A percentile compares a stretch with the other conserved stretches of the same genome.
phyloP scores from a whole-genome alignment of 2,888 invertebrate genomes.

The Drosophila kambysellisi region DNA sequence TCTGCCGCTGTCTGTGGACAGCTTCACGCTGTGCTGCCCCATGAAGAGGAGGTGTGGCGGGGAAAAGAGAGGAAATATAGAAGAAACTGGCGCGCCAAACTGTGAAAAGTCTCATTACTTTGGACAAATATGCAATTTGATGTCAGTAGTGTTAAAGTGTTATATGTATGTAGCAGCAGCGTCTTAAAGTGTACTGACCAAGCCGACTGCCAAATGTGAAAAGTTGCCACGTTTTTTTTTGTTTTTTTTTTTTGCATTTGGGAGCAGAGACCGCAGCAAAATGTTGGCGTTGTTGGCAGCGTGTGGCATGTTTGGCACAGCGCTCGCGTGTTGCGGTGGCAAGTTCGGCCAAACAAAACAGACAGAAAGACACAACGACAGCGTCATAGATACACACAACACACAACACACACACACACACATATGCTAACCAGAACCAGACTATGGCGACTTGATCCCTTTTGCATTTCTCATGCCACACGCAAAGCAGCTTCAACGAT shows the following conservation, averaged over 20 bases:
- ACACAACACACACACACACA: conserved; percentile 37
- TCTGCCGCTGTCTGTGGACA: conserved; percentile 54
- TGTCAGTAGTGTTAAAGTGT: conserved; percentile 54
- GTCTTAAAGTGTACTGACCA: conserved; percentile 34
- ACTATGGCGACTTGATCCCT: conserved; percentile 69
- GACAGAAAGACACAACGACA: conserved; percentile 26
- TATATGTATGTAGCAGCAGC: conserved; percentile 32
- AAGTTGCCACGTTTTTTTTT: conserved; percentile 64
- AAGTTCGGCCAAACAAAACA: conserved; percentile 65
- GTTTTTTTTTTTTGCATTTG: conserved; percentile 15
- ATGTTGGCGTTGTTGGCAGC: conserved; percentile 23
- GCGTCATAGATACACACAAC: conserved; percentile 36
- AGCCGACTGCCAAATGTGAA: conserved; percentile 63
- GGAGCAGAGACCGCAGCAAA: conserved; percentile 44
- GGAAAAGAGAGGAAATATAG: conserved; percentile 4
- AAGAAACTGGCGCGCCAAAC: conserved; percentile 67
- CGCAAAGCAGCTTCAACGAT: conserved; percentile 60
- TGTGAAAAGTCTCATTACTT: conserved; percentile 82
- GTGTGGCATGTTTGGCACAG: conserved; percentile 34
- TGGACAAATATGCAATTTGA: conserved; percentile 81
- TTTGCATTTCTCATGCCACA: conserved; percentile 74
- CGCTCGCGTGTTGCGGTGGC: conserved; percentile 75
- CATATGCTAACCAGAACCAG: conserved; percentile 56
- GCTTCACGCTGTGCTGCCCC: conserved; percentile 71
- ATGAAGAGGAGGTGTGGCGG: background rate